Conservation (phyloP, 2,113 vertebrate genomes). For the Lamprotornis superbus region DNA sequence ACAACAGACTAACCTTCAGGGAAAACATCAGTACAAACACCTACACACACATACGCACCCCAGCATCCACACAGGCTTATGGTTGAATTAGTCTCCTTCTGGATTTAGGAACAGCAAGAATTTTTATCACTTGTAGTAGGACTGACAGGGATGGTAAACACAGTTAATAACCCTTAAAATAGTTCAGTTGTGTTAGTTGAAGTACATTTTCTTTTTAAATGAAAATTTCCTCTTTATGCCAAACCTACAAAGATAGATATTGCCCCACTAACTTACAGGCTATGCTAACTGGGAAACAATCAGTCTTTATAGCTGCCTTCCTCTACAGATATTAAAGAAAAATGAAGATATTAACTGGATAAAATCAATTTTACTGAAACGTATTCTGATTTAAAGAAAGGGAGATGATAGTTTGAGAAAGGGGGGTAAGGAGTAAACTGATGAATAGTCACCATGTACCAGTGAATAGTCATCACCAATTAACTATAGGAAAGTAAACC, state of each 20-base stretch:
- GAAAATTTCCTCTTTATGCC: slow-evolving; percentile 42
- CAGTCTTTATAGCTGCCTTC: not conserved
- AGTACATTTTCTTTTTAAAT: slow-evolving; percentile 35
- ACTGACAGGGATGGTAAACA: not conserved
- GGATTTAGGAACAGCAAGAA: not conserved
- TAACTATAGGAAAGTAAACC: not conserved
- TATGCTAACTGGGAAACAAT: not conserved
- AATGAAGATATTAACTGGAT: slow-evolving; percentile 10
- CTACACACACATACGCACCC: accelerated
- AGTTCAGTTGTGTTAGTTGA: not conserved
- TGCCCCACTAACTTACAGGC: not conserved
- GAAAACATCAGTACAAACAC: not conserved
- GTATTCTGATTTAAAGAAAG: not conserved
- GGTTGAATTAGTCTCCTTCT: not conserved
- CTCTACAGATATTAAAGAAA: not conserved
- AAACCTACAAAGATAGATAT: slow-evolving; percentile 7
- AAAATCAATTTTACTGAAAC: not conserved
- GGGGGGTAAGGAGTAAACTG: not conserved
- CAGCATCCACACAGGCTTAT: not conserved
- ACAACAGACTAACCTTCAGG: not conserved
- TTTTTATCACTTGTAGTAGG: not conserved
- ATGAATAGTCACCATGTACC: not conserved
- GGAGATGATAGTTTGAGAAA: not conserved
- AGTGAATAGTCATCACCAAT: not conserved
- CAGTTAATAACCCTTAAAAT: not conserved